Base-by-base conservation (phyloP, 2,113 vertebrate genomes). In the Collichthys lucidus region DNA sequence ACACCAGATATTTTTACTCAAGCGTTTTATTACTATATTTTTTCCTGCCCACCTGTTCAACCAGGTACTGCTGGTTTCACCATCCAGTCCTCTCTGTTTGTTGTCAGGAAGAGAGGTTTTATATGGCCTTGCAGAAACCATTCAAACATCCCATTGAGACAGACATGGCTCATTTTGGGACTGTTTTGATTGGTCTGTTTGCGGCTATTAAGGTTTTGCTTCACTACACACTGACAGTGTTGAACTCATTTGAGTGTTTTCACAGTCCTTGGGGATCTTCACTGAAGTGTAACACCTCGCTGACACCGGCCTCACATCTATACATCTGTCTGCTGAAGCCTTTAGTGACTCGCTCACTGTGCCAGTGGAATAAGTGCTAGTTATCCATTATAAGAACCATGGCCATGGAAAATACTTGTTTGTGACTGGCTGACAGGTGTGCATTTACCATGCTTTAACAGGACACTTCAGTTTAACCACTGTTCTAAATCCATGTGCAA, bases 1-100 rank as follows among this genome's bases (percentile, higher is more conserved):
- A 59, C 46, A 16, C 12, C 19, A 26, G 35, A 74, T 89, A 85
- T 78, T 87, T 83, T 74, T 73, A 47, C 44, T 55, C 1, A 15
- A 42, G 22, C 5, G 4, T 65, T 60, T 42, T 46, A 26, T 59
- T 10, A 4, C 20, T 2, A 12, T 49, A 49, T 79, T 52, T 67
- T 29, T 46, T 60, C 24, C 69, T 46, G 15, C 26, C 64, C 53
- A 65, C 26, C 31, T 62, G 8, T 50, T 24, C 24, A 66, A 53
- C 49, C 61, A 61, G 31, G 14, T 24, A 0, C 14, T 46, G 20
- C 3, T 74, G 17, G 15, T 63, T 52, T 57, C 17, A 68, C 40
- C 53, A 15, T 61, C 16, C n/a, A 29, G 52, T 57, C 14, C 9
- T 55, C 20, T 42, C 6, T 49, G 26, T 59, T 40, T 49, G 15